Percentiles rank a stretch among this genome's conserved stretches.
phyloP scores from a whole-genome alignment of 1,140 invertebrate species.

The Cherax destructor region DNA sequence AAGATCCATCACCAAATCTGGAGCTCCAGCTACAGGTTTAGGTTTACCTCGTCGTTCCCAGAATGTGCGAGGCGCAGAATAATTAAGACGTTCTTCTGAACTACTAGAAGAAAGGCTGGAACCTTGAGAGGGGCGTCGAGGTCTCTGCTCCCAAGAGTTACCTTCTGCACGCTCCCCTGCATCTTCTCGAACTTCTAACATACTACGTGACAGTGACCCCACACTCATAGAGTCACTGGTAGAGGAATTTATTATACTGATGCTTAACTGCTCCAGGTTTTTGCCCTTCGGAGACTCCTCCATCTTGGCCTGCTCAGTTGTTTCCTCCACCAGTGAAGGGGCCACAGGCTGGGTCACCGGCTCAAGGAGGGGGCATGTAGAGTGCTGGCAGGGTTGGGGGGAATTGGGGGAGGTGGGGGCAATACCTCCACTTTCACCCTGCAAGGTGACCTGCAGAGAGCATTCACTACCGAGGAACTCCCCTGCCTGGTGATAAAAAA shows the following conservation, averaged over 20 bases:
- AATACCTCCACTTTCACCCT: conserved; percentile 57
- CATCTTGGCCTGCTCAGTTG: conserved; percentile 53
- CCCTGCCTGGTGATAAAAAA: conserved; percentile 19
- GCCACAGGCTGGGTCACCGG: conserved; percentile 66
- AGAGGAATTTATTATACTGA: conserved; percentile 27
- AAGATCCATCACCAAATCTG: conserved; percentile 92
- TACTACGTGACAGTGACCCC: conserved; percentile 37
- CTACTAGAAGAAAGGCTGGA: conserved; percentile 69
- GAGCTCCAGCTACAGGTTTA: conserved; percentile 76
- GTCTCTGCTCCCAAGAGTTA: conserved; percentile 49
- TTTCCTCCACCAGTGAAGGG: conserved; percentile 59
- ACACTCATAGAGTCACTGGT: conserved; percentile 24
- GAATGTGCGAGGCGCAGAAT: conserved; percentile 63
- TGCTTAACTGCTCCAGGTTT: conserved; percentile 63
- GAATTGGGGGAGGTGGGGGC: conserved; percentile 57
- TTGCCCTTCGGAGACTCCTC: conserved; percentile 63
- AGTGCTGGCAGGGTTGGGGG: conserved; percentile 40
- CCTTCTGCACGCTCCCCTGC: conserved; percentile 13
- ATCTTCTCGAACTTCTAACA: conserved; percentile 42
- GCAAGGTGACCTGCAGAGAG: conserved; percentile 57
- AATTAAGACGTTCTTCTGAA: conserved; percentile 67
- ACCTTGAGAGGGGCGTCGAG: conserved; percentile 38
- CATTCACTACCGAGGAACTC: conserved; percentile 48
- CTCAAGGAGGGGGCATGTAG: conserved; percentile 49
- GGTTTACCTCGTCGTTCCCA: conserved; percentile 73